Evolutionary conservation across 2,888 invertebrate genomes (phyloP).

Genomic region (Limnephilus auricula): DNA sequence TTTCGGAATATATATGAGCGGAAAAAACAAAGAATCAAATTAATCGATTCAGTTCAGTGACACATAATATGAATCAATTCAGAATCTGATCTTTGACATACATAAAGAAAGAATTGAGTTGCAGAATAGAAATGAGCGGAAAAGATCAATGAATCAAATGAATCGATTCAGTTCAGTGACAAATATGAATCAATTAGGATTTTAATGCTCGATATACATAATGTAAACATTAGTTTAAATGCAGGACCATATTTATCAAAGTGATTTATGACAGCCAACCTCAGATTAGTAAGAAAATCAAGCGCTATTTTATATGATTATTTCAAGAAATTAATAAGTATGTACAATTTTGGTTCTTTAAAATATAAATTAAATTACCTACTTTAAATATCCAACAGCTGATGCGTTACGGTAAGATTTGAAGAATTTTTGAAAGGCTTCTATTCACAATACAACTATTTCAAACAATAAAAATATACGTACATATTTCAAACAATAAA

Average conservation of each 20-base stretch:
- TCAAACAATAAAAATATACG: neutral
- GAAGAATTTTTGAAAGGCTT: neutral
- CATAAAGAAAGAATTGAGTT: too few species aligned
- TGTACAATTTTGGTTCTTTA: neutral
- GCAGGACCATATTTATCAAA: neutral
- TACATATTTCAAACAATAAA: neutral
- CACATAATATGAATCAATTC: too few species aligned
- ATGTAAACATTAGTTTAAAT: neutral
- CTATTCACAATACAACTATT: neutral
- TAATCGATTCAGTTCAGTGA: too few species aligned
- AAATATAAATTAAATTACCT: neutral
- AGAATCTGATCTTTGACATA: too few species aligned
- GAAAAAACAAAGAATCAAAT: too few species aligned
- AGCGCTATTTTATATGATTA: neutral
- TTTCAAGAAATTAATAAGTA: neutral
- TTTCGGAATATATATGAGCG: too few species aligned
- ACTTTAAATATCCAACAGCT: neutral
- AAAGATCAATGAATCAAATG: too few species aligned
- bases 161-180: too few species aligned
- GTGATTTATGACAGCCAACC: neutral
- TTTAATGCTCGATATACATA: neutral
- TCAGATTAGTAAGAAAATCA: neutral
- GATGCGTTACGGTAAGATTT: neutral
- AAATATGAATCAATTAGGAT: too few species aligned
- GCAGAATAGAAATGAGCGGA: too few species aligned